Evolutionary conservation across 35 echinoderm and acorn worm genomes (phyloP).

Genomic region (Apostichopus japonicus): DNA sequence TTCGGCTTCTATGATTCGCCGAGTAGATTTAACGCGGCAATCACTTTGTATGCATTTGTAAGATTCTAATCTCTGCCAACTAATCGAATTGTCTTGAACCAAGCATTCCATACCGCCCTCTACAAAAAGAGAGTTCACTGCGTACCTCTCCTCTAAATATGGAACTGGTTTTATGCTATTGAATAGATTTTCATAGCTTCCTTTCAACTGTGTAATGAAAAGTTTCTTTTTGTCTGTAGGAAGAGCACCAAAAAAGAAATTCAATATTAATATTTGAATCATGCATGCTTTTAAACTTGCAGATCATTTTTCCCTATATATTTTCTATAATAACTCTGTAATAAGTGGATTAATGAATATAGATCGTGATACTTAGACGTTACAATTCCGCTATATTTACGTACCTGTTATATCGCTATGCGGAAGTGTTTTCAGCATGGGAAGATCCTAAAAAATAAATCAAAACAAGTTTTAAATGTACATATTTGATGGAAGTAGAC

Average conservation of each 20-base stretch:
- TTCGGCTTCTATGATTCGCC: neutral
- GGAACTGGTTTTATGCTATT: neutral
- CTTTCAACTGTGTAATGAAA: conserved; percentile 11
- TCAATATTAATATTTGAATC: too few species aligned
- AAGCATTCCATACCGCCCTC: neutral
- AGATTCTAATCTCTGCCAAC: neutral
- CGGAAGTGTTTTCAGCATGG: too few species aligned
- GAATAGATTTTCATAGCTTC: neutral
- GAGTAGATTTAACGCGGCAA: neutral
- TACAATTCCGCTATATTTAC: too few species aligned
- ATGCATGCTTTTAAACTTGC: too few species aligned
- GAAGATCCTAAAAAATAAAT: too few species aligned
- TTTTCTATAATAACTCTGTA: too few species aligned
- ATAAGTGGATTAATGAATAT: too few species aligned
- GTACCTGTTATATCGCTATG: too few species aligned
- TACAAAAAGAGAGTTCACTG: neutral
- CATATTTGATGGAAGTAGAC: too few species aligned
- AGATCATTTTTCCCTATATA: too few species aligned
- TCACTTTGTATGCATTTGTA: conserved; percentile 8
- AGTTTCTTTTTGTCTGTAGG: neutral
- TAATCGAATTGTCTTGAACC: neutral
- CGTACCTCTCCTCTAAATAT: neutral
- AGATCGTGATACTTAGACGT: too few species aligned
- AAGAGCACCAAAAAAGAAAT: neutral
- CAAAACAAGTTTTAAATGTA: too few species aligned